A percentile compares a stretch with the other conserved stretches of the same genome.
Conservation (phyloP, 2,797 vertebrate species). For the Notolabrus celidotus region DNA sequence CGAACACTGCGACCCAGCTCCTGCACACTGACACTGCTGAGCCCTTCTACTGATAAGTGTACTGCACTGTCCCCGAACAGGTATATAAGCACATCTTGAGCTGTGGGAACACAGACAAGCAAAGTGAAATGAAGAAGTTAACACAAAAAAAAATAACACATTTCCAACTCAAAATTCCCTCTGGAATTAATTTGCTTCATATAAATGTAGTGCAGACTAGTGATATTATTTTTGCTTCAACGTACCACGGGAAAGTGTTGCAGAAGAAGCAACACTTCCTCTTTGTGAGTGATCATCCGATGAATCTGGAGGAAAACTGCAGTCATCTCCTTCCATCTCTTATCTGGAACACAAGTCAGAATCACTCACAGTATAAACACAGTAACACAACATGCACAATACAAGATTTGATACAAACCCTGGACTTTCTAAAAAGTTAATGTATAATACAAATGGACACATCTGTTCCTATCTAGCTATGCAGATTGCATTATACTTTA, state of each 20-base stretch:
- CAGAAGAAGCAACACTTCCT: constrained; percentile 91
- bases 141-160: no score
- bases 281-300: constrained; percentile 87
- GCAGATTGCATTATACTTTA: no score
- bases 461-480: no score
- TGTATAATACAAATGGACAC: no score
- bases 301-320: constrained; percentile 79
- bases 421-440: no score
- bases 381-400: neutral
- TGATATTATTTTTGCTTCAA: constrained; percentile 11
- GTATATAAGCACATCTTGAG: constrained; percentile 91
- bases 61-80: constrained; percentile 87
- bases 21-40: constrained; percentile 84
- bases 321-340: constrained; percentile 90
- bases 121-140: neutral
- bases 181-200: neutral
- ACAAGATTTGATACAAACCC: neutral
- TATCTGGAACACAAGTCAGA: constrained; percentile 54
- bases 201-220: neutral
- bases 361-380: neutral
- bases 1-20: constrained; percentile 88
- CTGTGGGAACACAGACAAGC: constrained; percentile 67
- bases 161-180: no score
- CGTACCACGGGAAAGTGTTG: constrained; percentile 86
- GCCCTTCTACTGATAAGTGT: constrained; percentile 88